Percentiles rank a stretch among this genome's conserved stretches.
phyloP scores from a whole-genome alignment of 2,113 vertebrate species.

The Corapipo altera region DNA sequence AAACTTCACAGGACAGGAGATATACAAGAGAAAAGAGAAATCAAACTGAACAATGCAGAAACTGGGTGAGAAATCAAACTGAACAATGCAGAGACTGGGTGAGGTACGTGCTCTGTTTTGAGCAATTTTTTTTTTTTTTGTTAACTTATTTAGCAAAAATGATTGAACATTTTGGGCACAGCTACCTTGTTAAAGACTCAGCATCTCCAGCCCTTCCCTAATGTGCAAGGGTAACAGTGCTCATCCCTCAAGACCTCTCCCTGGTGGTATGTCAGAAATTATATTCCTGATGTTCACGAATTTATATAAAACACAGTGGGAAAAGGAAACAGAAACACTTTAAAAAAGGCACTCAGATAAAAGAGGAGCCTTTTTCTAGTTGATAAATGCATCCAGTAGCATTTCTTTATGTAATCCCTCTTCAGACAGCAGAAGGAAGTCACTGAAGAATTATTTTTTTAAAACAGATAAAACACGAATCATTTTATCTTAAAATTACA shows the following conservation, averaged over 20 bases:
- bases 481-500: conserved; percentile 3
- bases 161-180: not conserved
- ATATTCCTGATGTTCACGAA: not conserved
- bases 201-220: not conserved
- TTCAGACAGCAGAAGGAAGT: not conserved
- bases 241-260: not conserved
- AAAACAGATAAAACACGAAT: not conserved
- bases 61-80: not conserved
- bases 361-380: not conserved
- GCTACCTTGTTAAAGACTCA: not conserved
- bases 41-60: not conserved
- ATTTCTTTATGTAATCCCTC: not conserved
- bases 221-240: not conserved
- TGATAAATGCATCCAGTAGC: not conserved
- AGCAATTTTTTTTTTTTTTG: not conserved
- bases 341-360: not conserved
- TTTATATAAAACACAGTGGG: not conserved
- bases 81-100: not conserved
- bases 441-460: not conserved
- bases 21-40: not conserved
- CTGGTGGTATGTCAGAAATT: not conserved
- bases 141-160: not conserved
- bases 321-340: not conserved
- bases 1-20: not conserved
- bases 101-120: not conserved